phyloP scores from a whole-genome alignment of 1,140 invertebrate genomes.

The Panagrolaimus sp. region DNA sequence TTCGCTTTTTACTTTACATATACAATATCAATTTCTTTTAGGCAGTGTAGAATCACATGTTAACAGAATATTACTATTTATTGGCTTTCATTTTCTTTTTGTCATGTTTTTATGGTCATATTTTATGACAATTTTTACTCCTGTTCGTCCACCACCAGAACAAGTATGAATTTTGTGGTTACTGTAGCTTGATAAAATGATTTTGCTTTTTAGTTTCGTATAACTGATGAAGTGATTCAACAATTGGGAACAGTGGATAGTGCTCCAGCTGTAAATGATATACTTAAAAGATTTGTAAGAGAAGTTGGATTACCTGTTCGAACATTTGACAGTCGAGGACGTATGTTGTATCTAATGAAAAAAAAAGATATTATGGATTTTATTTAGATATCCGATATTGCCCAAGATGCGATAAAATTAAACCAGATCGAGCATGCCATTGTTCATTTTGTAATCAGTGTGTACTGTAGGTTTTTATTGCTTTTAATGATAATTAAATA shows the following conservation, averaged over 20 bases:
- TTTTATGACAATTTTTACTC: not conserved
- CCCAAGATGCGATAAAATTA: constrained; percentile 16
- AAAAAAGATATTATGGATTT: not conserved
- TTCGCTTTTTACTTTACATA: not conserved
- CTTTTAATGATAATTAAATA: not conserved
- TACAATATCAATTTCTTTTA: not conserved
- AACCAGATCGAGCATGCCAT: constrained; percentile 25
- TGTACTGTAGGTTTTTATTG: constrained; percentile 14
- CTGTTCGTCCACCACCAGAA: not conserved
- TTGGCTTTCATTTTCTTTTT: not conserved
- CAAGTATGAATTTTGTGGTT: not conserved
- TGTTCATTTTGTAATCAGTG: constrained; percentile 19
- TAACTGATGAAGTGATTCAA: not conserved
- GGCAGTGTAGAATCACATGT: not conserved
- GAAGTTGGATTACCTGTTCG: not conserved
- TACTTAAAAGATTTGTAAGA: not conserved
- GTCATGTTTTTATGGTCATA: not conserved
- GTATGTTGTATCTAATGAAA: not conserved
- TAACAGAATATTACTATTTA: not conserved
- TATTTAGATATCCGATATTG: constrained; percentile 14
- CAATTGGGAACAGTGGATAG: not conserved
- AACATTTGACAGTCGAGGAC: not conserved
- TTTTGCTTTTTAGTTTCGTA: not conserved
- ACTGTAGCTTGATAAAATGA: not conserved
- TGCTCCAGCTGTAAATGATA: not conserved